Evolutionary conservation across 2,888 invertebrate genomes (phyloP).

Genomic region (Alentia gelatinosa): DNA sequence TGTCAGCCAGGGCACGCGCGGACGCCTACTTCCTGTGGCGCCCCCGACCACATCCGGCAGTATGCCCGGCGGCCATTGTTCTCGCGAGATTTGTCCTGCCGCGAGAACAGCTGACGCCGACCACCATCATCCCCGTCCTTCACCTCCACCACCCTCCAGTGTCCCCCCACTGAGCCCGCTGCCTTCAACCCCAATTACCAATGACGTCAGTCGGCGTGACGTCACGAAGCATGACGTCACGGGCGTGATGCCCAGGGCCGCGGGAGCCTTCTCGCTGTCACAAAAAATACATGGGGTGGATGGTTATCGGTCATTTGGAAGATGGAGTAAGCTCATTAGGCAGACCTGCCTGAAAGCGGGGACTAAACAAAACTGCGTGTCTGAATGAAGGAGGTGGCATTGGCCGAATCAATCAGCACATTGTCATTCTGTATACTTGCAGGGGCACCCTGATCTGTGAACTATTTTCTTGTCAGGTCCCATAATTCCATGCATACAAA

Average conservation of each 20-base stretch:
- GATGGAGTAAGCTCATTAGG: too few species aligned
- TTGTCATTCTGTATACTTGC: too few species aligned
- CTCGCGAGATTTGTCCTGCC: constrained; percentile 12
- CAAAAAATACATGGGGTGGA: too few species aligned
- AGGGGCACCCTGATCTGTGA: too few species aligned
- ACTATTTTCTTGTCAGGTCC: too few species aligned
- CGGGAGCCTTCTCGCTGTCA: not conserved
- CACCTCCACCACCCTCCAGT: not conserved
- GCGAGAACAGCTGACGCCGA: constrained; percentile 22
- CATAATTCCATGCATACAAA: too few species aligned
- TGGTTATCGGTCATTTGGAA: too few species aligned
- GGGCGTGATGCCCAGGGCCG: not conserved
- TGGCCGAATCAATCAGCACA: too few species aligned
- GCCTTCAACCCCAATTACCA: not conserved
- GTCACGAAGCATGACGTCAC: not conserved
- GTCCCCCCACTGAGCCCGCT: too few species aligned
- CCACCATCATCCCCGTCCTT: not conserved
- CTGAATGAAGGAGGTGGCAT: too few species aligned
- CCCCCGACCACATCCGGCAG: not conserved
- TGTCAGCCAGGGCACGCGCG: not conserved
- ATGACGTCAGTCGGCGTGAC: constrained; percentile 1
- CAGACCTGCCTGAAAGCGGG: too few species aligned
- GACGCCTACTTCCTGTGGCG: not conserved
- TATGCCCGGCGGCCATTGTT: not conserved
- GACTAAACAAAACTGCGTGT: too few species aligned